Base-by-base conservation (phyloP, 23 tunicate genomes). In the Aplidium turbinatum region DNA sequence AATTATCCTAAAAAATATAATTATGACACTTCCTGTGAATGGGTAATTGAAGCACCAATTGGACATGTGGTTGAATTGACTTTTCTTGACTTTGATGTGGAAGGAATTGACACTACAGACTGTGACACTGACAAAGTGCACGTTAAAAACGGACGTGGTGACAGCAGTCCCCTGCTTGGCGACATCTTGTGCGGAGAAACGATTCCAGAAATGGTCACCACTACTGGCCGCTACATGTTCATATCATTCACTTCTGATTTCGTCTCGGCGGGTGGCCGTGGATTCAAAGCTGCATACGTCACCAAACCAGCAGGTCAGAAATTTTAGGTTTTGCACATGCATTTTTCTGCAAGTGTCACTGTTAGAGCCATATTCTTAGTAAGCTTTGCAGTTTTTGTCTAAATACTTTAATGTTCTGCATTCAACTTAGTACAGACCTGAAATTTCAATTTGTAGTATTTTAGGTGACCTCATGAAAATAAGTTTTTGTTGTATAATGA, bases 21-120 rank as follows among this genome's bases (percentile, higher is more conserved):
- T 2, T 25, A 9, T 25, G 29, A 64, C 24, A 38, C 42, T 20
- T 2, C 18, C 1, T 78, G 83, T 24, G 6, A 78, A 65, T 78
- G 83, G 83, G 27, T 64, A n/a, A 64, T 78, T 46, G 63, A 78
- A 63, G 83, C 70, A 20, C 73, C 73, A 3, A 48, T 9, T 2
- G 74, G 33, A 27, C 7, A 31, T 20, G 48, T 47, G 11, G 63
- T 78, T 4, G 4, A 48, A 32, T 33, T 78, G 31, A 39, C 26
- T n/a, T 78, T 78, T 24, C 33, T 1, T 7, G 73, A 78, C 31
- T 64, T 78, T 6, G 74, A 78, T 46, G 35, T 78, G 29, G 83
- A 78, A 18, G 72, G 27, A 30, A 30, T 33, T 31, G 63, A 46
- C 13, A 45, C 19, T 2, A 57, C 58, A 1, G 42, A 36, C 7